Conservation (phyloP, 2,888 invertebrate species). For the Mesorhabditis sp. region DNA sequence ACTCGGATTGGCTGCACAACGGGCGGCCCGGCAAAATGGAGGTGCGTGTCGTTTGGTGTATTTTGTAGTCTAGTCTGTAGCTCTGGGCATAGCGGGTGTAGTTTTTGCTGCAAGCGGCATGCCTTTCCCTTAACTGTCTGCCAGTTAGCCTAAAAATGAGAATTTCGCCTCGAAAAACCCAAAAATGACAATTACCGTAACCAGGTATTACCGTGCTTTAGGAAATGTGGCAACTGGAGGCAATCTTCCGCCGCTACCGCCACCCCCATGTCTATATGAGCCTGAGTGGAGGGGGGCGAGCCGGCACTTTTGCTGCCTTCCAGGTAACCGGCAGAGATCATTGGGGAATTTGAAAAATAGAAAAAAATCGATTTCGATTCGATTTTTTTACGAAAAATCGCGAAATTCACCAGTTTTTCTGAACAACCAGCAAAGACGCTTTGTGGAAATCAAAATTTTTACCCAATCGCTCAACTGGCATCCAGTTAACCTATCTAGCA, state of each 20-base stretch:
- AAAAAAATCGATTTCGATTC: not conserved
- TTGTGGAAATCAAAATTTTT: too few relatives aligned
- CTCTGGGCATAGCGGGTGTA: too few relatives aligned
- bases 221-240: not conserved
- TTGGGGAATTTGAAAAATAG: not conserved
- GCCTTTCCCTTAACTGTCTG: too few relatives aligned
- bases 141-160: too few relatives aligned
- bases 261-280: constrained; percentile 31
- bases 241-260: constrained; percentile 21
- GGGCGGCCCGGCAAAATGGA: constrained; percentile 15
- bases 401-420: too few relatives aligned
- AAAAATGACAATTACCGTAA: not conserved
- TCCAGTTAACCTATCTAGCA: too few relatives aligned
- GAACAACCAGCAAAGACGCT: too few relatives aligned
- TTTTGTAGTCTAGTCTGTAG: too few relatives aligned
- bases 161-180: too few relatives aligned
- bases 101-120: too few relatives aligned
- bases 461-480: too few relatives aligned
- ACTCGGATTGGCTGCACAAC: constrained; percentile 24
- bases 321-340: constrained; percentile 13
- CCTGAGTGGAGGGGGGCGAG: constrained; percentile 36
- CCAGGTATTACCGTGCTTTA: too few relatives aligned
- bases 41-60: not conserved
- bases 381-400: not conserved
- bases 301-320: constrained; percentile 37